Evolutionary conservation across 2,888 invertebrate species (phyloP), one percentile per base, ranked within the genome.

Genomic region (Chaetoderma sp.): DNA sequence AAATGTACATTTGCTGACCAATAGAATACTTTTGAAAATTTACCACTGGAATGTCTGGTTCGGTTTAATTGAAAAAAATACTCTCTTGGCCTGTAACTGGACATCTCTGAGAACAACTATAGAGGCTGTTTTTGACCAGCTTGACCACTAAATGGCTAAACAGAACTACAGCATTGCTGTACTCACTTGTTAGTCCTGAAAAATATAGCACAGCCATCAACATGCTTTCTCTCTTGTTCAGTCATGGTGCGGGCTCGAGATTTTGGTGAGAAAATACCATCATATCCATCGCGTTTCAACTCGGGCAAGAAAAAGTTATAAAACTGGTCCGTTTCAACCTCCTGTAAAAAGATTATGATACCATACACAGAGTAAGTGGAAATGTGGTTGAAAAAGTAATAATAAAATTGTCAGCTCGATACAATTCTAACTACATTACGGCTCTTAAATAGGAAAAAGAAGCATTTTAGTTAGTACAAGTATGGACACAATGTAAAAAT

Each of bases 181-280:
- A 70, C 85, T 67, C 75, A 88, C 88, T 88, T 88, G 61, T 85
- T 80, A 36, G 78, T 81, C 71, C 86, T 92, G 89, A 93, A 99
- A 89, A 99, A 98, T 84, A 99, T 98, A 75, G 98, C 98, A 90
- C 98, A 99, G 72, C 99, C 99, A 86, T 99, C 99, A 60, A 99
- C 99, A 88, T 94, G 96, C 88, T 97, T 98, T 82, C 96, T 90
- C 85, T 99, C 98, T 77, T 93, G 92, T 84, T 98, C 98, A 1
- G 92, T 91, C 98, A 99, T 99, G 64, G 98, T 98, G 87, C 98
- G 96, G 54, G 98, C 98, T 64, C 99, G 91, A 0, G 98, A 97
- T 88, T 99, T 99, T 0, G 98, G 97, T 36, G 96, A 95, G 88
- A 98, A 98, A 76, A 99, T 97, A 28, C 98, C 98, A 78, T 94